Base-by-base conservation (phyloP, 1,140 invertebrate species). In the Psilanteris sp. region DNA sequence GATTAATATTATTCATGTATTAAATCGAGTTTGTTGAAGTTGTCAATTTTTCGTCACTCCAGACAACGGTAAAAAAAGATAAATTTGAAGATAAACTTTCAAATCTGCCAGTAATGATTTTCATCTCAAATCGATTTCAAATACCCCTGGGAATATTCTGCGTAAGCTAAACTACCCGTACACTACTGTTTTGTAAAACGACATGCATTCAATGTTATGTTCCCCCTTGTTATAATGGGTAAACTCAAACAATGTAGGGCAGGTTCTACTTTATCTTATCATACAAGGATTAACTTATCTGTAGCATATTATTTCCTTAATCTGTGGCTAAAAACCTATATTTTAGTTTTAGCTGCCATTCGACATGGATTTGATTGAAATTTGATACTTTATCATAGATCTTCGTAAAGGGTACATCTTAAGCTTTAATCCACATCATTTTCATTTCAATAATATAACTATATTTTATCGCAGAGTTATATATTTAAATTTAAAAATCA, bases 91-190 rank as follows among this genome's bases (percentile, higher is more conserved):
- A 87, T 88, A 87, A 83, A 85, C 82, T 88, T 88, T 85, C 81
- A 87, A 88, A 88, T 88, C 81, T 84, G 78, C 81, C 79, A 50
- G 83, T 87, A 88, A 89, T 88, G 86, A 89, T 88, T 89, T 87
- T 84, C 84, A 86, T 87, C 80, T 79, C 84, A 81, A 88, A 88
- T 89, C 86, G 86, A 89, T 87, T 88, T 70, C 68, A 84, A 83
- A 83, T 72, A 87, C 86, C 81, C 86, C 73, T 86, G 86, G 83
- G 87, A 88, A 84, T 85, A 81, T 71, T 71, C 66, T 72, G 46
- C 77, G 79, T 79, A 55, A 66, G 50, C 46, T 11, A 62, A 68
- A 44, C 72, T 66, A 75, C 52, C 39, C 73, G 52, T 66, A 46
- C 20, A 61, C 44, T 81, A 79, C 67, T 81, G 73, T 68, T 50